Evolutionary conservation across 2,113 vertebrate genomes (phyloP), one percentile per base, ranked within the genome.

Genomic region (Neofelis nebulosa): DNA sequence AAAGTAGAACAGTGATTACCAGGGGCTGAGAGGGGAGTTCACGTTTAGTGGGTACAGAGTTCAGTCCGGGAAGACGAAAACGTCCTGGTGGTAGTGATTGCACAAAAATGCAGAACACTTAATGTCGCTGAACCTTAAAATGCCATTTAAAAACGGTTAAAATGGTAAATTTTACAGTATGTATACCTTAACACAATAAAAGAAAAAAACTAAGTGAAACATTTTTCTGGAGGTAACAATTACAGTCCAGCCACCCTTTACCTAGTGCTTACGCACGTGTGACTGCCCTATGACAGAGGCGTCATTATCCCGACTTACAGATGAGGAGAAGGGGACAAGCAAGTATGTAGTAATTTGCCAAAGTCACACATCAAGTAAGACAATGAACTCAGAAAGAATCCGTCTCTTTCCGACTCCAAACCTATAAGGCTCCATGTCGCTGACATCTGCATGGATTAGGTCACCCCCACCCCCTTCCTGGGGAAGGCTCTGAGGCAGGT

Each of bases 401-500:
- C 9, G 33, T 19, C 48, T 63, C n/a, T 76, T 71, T 36, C 76
- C 23, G 69, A 89, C 5, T 85, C 9, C 61, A 82, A 55, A 38
- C 19, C 36, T 57, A 27, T 16, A 83, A 66, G 21, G 7, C 8
- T 23, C 25, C 31, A 48, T 45, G 55, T 33, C 57, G 36, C 36
- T 74, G 73, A 41, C 36, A 66, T 52, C 63, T n/a, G 7, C 3
- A 6, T 25, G 23, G 10, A 78, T 52, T 27, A 15, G n/a, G 61
- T 71, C 16, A 86, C 12, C 2, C 1, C 1, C 7, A 7, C 3
- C 41, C 13, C 18, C 36, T 71, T 52, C 45, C 91, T 31, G 41
- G 94, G 89, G 92, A 89, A 95, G 95, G 33, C 91, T 27, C 16
- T 13, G 0, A 95, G 87, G 71, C 80, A 95, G 95, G 33, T 89